Percentiles rank a stretch among this genome's conserved stretches.
Conservation (phyloP, 2,113 vertebrate species). For the Capreolus pygargus region DNA sequence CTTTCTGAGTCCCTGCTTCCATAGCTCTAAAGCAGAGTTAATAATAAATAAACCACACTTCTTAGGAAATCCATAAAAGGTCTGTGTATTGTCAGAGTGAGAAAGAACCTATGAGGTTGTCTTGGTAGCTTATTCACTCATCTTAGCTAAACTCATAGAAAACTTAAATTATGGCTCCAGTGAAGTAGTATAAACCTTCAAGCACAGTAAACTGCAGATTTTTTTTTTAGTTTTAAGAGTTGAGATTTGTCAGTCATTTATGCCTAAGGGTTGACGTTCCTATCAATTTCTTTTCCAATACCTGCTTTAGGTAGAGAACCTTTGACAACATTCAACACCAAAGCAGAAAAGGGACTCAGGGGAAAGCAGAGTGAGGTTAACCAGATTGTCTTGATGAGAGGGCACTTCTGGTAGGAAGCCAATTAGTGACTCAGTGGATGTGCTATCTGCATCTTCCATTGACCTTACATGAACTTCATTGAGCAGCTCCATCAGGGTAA, state of each 20-base stretch:
- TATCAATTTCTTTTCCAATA: not conserved
- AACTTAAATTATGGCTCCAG: not conserved
- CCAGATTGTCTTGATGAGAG: not conserved
- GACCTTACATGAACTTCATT: not conserved
- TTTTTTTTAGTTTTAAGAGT: not conserved
- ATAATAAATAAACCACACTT: constrained; percentile 1
- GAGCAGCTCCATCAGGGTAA: not conserved
- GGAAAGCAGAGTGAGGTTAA: not conserved
- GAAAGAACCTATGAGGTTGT: not conserved
- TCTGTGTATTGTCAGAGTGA: not conserved
- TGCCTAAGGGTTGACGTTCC: not conserved
- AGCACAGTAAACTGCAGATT: not conserved
- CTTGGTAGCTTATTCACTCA: not conserved
- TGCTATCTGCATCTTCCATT: not conserved
- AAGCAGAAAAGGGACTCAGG: not conserved
- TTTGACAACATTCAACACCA: not conserved
- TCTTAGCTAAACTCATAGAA: not conserved
- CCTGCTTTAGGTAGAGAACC: not conserved
- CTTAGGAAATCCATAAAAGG: not conserved
- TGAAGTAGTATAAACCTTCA: not conserved
- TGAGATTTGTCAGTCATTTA: not conserved
- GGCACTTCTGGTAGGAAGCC: not conserved
- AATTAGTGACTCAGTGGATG: not conserved
- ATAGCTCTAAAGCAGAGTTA: not conserved
- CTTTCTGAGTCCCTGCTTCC: not conserved